phyloP scores from a whole-genome alignment of 2,797 vertebrate species.

The Takifugu ocellatus region DNA sequence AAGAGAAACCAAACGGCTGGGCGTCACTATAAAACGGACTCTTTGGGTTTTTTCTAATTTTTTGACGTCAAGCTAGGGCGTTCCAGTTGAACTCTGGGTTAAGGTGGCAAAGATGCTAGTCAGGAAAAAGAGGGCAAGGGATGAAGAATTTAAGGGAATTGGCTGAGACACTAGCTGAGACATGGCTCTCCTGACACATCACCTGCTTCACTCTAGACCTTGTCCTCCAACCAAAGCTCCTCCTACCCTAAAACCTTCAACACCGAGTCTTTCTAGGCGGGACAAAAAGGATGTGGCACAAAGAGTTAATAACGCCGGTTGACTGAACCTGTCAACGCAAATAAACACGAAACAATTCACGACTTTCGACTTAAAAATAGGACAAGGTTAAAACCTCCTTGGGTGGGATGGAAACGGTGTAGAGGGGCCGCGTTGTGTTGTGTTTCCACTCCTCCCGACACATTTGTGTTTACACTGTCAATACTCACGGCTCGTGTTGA shows the following conservation, averaged over 20 bases:
- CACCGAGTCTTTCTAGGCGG: constrained; percentile 15
- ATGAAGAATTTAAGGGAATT: not conserved
- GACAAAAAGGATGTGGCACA: constrained; percentile 14
- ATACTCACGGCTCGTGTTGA: constrained; percentile 36
- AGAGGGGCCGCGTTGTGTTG: too few species aligned
- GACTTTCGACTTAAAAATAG: too few species aligned
- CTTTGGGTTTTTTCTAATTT: constrained; percentile 13
- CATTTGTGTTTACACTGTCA: constrained; percentile 3
- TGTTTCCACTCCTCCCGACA: too few species aligned
- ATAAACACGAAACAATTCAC: too few species aligned
- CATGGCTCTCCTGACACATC: not conserved
- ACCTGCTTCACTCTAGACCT: constrained; percentile 3
- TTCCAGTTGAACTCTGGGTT: constrained; percentile 7
- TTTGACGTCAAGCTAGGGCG: constrained; percentile 33
- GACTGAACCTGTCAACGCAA: not conserved
- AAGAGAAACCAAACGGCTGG: constrained; percentile 96
- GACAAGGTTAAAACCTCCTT: too few species aligned
- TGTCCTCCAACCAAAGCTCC: constrained; percentile 22
- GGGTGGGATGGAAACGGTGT: too few species aligned
- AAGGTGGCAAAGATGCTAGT: constrained; percentile 20
- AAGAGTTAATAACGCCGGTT: constrained; percentile 14
- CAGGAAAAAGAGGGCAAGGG: constrained; percentile 19
- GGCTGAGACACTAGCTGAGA: constrained; percentile 4
- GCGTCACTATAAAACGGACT: constrained; percentile 86
- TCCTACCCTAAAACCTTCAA: constrained; percentile 22